phyloP scores from a whole-genome alignment of 2,113 vertebrate genomes.

The Lota lota region DNA sequence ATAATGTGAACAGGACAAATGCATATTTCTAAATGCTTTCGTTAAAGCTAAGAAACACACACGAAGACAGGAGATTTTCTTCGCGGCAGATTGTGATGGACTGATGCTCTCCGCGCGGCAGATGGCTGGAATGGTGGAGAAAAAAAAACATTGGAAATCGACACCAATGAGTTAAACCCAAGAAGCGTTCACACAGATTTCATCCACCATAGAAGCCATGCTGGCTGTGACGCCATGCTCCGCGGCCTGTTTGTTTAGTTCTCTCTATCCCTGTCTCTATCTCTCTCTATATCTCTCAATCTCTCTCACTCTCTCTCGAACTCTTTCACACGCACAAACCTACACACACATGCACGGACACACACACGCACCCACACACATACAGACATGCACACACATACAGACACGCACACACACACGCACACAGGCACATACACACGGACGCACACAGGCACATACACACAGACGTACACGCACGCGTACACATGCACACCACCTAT shows the following conservation, averaged over 20 bases:
- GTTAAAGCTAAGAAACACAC: constrained; percentile 41
- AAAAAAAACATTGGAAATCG: constrained; percentile 31
- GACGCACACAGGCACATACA: too few species aligned
- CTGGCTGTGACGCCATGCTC: too few species aligned
- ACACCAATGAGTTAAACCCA: constrained; percentile 47
- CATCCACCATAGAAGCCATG: constrained; percentile 2
- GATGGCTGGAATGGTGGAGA: constrained; percentile 68
- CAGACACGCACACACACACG: too few species aligned
- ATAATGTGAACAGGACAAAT: too few species aligned
- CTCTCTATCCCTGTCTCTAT: neutral
- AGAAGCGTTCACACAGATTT: constrained; percentile 50
- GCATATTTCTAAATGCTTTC: constrained; percentile 16
- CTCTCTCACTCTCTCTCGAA: too few species aligned
- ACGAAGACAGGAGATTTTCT: constrained; percentile 37
- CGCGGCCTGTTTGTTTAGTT: too few species aligned
- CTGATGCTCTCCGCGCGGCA: constrained; percentile 71
- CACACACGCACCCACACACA: too few species aligned
- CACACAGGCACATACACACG: too few species aligned
- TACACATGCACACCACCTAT: constrained; percentile 1
- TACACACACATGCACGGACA: too few species aligned
- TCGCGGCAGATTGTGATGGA: constrained; percentile 50
- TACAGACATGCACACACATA: too few species aligned
- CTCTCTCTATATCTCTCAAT: neutral
- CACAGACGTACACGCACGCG: too few species aligned
- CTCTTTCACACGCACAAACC: too few species aligned